Evolutionary conservation across 2,888 invertebrate genomes (phyloP).

Genomic region (Platycheirus rosarum): DNA sequence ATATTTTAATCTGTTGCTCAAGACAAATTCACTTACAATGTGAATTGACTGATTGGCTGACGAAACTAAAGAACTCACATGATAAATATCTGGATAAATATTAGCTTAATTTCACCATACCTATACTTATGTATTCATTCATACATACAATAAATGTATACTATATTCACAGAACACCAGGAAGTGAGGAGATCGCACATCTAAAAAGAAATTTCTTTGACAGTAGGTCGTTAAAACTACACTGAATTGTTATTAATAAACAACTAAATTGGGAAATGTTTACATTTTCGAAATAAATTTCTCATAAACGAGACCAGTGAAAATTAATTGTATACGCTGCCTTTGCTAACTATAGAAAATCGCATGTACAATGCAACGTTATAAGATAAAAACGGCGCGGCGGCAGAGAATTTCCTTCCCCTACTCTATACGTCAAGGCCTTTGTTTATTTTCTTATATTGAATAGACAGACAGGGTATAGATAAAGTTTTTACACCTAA

Average conservation of each 20-base stretch:
- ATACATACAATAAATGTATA: no score
- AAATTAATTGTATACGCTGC: neutral
- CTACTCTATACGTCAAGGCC: neutral
- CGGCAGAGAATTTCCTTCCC: neutral
- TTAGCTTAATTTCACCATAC: no score
- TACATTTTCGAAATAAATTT: slow-evolving; percentile 9
- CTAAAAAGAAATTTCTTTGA: slow-evolving; percentile 3
- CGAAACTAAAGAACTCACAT: no score
- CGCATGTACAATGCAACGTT: slow-evolving; percentile 2
- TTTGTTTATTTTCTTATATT: slow-evolving; percentile 32
- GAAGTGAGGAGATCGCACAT: no score
- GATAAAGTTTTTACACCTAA: neutral
- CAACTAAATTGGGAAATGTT: neutral
- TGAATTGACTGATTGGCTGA: no score
- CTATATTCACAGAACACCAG: no score
- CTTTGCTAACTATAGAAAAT: slow-evolving; percentile 14
- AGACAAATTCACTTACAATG: no score
- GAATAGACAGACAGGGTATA: neutral
- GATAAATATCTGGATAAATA: no score
- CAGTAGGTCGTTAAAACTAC: neutral
- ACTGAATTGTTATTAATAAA: slow-evolving; percentile 13
- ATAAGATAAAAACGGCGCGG: neutral
- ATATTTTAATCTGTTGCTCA: no score
- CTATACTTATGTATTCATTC: no score
- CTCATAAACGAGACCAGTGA: neutral